phyloP scores from a whole-genome alignment of 2,888 invertebrate genomes.

The Sycophila texana region DNA sequence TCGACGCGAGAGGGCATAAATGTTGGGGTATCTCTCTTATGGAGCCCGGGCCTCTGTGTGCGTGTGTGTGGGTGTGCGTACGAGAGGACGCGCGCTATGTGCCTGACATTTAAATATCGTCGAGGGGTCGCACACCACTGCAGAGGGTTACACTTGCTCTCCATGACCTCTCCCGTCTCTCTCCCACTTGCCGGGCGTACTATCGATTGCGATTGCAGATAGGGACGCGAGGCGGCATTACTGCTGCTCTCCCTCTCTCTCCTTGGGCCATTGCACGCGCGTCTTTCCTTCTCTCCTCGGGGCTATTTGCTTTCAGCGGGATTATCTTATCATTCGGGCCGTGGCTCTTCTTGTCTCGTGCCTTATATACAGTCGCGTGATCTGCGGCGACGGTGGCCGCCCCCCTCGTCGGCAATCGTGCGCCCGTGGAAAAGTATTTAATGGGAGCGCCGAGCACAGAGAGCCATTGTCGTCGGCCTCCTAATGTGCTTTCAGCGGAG shows the following conservation, averaged over 20 bases:
- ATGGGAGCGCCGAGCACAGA: constrained; percentile 1
- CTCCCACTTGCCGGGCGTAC: constrained; percentile 49
- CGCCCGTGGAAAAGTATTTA: constrained; percentile 44
- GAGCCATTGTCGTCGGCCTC: constrained; percentile 28
- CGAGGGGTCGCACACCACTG: constrained; percentile 56
- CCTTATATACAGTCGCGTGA: background rate
- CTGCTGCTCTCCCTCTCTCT: constrained; percentile 37
- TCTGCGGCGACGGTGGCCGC: background rate
- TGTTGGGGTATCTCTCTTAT: constrained; percentile 65
- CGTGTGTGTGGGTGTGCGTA: no score
- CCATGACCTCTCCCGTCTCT: constrained; percentile 9
- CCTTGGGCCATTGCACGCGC: background rate
- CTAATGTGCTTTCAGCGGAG: constrained; percentile 38
- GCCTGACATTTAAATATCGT: constrained; percentile 75
- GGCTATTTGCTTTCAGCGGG: constrained; percentile 57
- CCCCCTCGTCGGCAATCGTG: background rate
- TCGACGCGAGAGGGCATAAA: constrained; percentile 59
- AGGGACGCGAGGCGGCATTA: constrained; percentile 58
- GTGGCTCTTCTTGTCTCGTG: constrained; percentile 40
- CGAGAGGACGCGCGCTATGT: constrained; percentile 69
- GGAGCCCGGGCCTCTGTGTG: constrained; percentile 48
- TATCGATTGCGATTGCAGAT: constrained; percentile 70
- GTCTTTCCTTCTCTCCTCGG: constrained; percentile 50
- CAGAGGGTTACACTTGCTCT: constrained; percentile 49
- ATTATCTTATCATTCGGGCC: constrained; percentile 54